phyloP scores from a whole-genome alignment of 1,140 invertebrate species.

The Penaeus japonicus region DNA sequence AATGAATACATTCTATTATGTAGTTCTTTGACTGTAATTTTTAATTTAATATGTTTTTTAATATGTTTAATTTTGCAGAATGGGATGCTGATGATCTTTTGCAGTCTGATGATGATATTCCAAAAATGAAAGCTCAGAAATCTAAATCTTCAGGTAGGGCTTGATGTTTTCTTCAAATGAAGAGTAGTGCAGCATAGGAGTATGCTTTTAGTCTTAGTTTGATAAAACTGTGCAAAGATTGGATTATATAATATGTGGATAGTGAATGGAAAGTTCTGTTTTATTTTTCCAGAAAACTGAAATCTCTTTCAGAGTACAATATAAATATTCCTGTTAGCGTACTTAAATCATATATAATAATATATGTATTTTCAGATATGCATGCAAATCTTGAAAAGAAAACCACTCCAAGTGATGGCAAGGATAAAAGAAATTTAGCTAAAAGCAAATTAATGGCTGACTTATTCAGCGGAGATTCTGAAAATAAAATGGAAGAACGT shows the following conservation, averaged over 20 bases:
- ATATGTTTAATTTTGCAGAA: not conserved
- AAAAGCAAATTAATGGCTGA: slow-evolving; percentile 41
- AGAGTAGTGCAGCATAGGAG: no score
- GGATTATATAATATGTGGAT: no score
- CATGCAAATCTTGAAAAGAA: not conserved
- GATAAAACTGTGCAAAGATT: no score
- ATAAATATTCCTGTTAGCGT: no score
- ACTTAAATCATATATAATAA: no score
- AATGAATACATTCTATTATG: not conserved
- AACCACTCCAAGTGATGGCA: not conserved
- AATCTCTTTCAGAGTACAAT: no score
- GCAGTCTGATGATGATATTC: slow-evolving; percentile 32
- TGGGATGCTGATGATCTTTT: slow-evolving; percentile 48
- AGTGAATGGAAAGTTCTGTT: no score
- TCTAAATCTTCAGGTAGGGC: not conserved
- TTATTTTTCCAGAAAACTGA: no score
- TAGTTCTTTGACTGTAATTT: not conserved
- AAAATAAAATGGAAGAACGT: not conserved
- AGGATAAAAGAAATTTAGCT: not conserved
- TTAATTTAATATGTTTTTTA: not conserved
- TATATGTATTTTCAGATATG: not conserved
- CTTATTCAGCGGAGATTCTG: slow-evolving; percentile 24
- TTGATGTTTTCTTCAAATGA: not conserved
- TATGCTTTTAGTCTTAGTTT: no score
- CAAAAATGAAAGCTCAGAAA: not conserved